These are phyloP conservation scores for Taxidea taxus DNA, from an alignment of 2,113 vertebrate genomes.

Conservation along the genomic window DNA sequence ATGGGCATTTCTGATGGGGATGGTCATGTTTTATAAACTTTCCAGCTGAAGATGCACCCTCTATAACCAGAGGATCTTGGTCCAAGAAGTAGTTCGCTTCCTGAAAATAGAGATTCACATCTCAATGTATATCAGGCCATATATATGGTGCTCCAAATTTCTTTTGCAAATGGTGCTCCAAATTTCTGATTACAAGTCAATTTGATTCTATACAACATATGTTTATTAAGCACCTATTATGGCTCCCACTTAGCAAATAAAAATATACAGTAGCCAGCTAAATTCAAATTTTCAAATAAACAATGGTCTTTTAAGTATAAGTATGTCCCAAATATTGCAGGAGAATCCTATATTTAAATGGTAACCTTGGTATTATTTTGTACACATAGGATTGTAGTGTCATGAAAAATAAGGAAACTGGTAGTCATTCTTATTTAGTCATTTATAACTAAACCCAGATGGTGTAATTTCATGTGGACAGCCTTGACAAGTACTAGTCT, in stretches of 20 bases:
- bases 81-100: background rate
- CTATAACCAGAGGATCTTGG: background rate
- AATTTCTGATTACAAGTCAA: background rate
- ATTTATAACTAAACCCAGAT: background rate
- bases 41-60: fast-evolving
- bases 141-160: background rate
- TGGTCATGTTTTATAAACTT: background rate
- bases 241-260: background rate
- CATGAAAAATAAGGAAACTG: background rate
- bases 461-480: background rate
- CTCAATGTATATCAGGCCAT: background rate
- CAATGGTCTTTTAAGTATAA: background rate
- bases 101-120: background rate
- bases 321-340: background rate
- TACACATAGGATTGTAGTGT: background rate
- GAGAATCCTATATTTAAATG: background rate
- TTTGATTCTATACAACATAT: background rate
- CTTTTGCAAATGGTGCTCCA: background rate
- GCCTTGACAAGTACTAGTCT: background rate
- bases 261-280: background rate
- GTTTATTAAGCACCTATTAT: background rate
- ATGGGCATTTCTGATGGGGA: background rate
- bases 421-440: background rate
- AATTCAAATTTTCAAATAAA: background rate
- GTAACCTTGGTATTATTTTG: background rate